A percentile compares a stretch with the other conserved stretches of the same genome.
Evolutionary conservation across 2,113 vertebrate genomes (phyloP).

Genomic region (Protobothrops flavoviridis): DNA sequence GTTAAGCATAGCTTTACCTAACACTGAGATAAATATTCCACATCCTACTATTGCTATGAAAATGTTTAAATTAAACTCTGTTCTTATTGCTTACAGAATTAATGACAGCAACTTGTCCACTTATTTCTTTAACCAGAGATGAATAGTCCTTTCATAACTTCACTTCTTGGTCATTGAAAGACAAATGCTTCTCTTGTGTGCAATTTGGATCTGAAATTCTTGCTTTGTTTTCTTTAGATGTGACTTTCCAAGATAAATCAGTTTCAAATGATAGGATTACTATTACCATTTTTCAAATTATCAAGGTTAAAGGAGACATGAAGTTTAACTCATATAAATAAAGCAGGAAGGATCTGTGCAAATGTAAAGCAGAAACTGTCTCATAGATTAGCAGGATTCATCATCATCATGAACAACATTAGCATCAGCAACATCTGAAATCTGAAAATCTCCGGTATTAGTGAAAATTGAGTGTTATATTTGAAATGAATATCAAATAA

Average conservation of each 20-base stretch:
- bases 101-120: constrained; percentile 66
- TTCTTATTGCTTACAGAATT: constrained; percentile 67
- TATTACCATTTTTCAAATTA: neutral
- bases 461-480: neutral
- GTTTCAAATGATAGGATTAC: constrained; percentile 4
- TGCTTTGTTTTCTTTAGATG: constrained; percentile 29
- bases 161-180: constrained; percentile 61
- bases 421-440: neutral
- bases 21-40: constrained; percentile 76
- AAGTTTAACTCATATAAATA: neutral
- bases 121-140: constrained; percentile 75
- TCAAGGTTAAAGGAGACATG: neutral
- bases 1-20: constrained; percentile 71
- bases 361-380: neutral
- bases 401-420: neutral
- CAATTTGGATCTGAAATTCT: constrained; percentile 34
- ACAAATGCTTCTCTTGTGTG: constrained; percentile 47
- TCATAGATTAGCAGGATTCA: neutral
- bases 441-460: neutral
- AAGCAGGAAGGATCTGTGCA: neutral
- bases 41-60: constrained; percentile 64
- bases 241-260: constrained; percentile 1
- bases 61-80: constrained; percentile 74
- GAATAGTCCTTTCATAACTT: constrained; percentile 69
- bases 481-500: neutral